A percentile compares a stretch with the other conserved stretches of the same genome.
These are phyloP conservation scores for Climacteris rufus DNA, from an alignment of 2,113 vertebrate species.

Conservation along the genomic window DNA sequence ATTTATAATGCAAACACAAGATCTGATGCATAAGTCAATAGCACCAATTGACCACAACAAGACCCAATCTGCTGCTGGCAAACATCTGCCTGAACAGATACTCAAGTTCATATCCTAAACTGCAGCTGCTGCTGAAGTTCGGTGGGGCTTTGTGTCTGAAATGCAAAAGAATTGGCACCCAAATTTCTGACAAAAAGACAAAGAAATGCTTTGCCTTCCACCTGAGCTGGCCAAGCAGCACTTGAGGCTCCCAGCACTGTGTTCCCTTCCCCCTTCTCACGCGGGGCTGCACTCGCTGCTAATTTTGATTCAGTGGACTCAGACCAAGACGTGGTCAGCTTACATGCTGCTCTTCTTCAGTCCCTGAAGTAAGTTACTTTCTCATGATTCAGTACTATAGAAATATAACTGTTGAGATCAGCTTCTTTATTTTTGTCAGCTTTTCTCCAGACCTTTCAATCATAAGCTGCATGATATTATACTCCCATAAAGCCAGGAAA, in stretches of 20 bases:
- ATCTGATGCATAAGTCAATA: background rate
- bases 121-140: background rate
- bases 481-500: constrained; percentile 16
- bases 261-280: constrained; percentile 14
- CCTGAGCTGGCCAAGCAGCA: background rate
- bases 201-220: background rate
- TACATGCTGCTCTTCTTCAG: background rate
- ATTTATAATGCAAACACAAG: background rate
- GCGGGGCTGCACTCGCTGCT: background rate
- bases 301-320: constrained; percentile 40
- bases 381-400: constrained; percentile 53
- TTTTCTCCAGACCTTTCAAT: constrained; percentile 53
- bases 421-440: constrained; percentile 53
- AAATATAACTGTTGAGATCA: constrained; percentile 60
- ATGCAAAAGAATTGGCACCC: background rate
- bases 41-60: background rate
- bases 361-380: constrained; percentile 37
- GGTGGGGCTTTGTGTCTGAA: background rate
- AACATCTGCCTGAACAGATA: background rate
- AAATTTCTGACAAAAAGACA: background rate
- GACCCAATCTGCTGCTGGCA: background rate
- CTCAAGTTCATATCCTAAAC: rapidly evolving
- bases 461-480: background rate
- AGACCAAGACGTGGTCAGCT: constrained; percentile 50
- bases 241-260: rapidly evolving